Conservation (phyloP, 2,113 vertebrate genomes). For the Motacilla tschutschensis region DNA sequence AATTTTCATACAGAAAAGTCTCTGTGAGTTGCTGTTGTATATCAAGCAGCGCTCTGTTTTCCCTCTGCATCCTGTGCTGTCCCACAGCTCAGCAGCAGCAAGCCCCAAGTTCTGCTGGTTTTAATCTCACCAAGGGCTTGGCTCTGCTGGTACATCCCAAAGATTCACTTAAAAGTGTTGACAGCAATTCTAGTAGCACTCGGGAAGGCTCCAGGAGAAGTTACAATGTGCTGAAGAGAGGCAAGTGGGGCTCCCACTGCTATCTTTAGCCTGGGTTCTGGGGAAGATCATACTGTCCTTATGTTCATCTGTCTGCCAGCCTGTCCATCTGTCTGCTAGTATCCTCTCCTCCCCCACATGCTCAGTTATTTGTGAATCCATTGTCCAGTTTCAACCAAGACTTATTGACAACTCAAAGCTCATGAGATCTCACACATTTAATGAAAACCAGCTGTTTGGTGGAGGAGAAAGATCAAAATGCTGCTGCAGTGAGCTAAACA, state of each 20-base stretch:
- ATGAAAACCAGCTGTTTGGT: background rate
- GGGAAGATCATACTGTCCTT: background rate
- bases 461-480: background rate
- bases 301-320: background rate
- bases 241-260: background rate
- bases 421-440: background rate
- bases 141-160: background rate
- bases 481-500: background rate
- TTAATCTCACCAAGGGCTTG: background rate
- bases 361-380: background rate
- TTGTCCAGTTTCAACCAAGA: background rate
- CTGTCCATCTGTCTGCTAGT: background rate
- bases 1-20: background rate
- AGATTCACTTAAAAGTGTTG: background rate
- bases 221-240: background rate
- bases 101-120: background rate
- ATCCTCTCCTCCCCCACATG: rapidly evolving
- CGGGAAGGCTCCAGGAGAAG: background rate
- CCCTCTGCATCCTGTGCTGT: rapidly evolving
- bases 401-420: background rate
- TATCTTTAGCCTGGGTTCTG: constrained; percentile 7
- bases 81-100: background rate
- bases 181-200: constrained; percentile 1
- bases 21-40: background rate
- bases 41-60: background rate